These are phyloP conservation scores for Caretta caretta DNA, from an alignment of 2,113 vertebrate genomes.

Conservation along the genomic window DNA sequence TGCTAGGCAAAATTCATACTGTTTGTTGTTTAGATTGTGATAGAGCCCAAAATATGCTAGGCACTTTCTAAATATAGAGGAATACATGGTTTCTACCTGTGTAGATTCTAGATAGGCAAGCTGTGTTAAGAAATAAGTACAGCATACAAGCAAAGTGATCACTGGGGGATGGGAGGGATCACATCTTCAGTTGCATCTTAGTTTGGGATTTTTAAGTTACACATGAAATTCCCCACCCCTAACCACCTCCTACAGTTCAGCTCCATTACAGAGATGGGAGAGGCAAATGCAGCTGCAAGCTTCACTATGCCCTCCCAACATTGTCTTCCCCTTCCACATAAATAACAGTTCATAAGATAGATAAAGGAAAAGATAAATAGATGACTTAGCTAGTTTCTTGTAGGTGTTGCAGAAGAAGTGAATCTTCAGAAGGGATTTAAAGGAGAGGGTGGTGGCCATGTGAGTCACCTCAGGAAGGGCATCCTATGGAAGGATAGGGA, in stretches of 20 bases:
- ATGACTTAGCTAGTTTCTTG: not conserved
- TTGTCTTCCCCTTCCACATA: not conserved
- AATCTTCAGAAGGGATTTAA: no score
- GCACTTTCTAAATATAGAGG: not conserved
- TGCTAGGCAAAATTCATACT: not conserved
- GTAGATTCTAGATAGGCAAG: not conserved
- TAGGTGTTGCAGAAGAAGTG: no score
- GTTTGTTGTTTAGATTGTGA: not conserved
- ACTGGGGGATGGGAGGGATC: not conserved
- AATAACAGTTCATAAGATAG: not conserved
- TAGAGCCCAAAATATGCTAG: not conserved
- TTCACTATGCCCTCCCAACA: not conserved
- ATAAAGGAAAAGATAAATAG: not conserved
- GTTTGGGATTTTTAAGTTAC: not conserved
- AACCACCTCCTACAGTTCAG: not conserved
- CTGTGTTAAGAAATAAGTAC: not conserved
- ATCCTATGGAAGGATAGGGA: not conserved
- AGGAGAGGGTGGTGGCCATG: not conserved
- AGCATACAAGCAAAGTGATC: not conserved
- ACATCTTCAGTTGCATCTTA: not conserved
- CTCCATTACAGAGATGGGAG: not conserved
- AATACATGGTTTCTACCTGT: not conserved
- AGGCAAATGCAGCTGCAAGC: not conserved
- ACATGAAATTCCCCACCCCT: not conserved
- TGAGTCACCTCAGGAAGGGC: not conserved